Conservation (phyloP, 2,113 vertebrate species). For the Ceuthmochares aereus region DNA sequence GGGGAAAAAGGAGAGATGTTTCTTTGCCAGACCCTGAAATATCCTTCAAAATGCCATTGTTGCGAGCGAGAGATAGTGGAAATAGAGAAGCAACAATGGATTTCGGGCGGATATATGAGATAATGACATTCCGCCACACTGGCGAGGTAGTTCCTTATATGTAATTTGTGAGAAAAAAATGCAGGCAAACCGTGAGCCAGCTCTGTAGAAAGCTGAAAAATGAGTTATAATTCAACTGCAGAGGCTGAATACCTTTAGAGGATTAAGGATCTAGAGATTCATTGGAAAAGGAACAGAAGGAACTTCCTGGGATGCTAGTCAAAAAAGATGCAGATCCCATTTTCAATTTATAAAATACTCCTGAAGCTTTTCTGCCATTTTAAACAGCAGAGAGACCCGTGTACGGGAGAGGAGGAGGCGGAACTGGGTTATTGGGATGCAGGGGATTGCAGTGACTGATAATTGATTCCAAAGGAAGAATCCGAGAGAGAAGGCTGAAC, state of each 20-base stretch:
- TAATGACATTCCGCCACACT: neutral
- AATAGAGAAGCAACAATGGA: conserved; percentile 37
- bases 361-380: conserved; percentile 22
- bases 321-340: conserved; percentile 19
- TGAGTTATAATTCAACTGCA: neutral
- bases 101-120: neutral
- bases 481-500: neutral
- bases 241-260: conserved; percentile 4
- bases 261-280: neutral
- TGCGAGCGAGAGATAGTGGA: conserved; percentile 31
- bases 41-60: conserved; percentile 42
- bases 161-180: conserved; percentile 1
- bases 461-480: conserved; percentile 32
- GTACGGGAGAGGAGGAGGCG: conserved; percentile 31
- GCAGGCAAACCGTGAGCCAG: neutral
- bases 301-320: conserved; percentile 8
- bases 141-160: neutral
- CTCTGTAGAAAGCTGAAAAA: neutral
- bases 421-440: conserved; percentile 51
- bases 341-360: neutral
- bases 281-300: conserved; percentile 12
- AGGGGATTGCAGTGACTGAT: neutral
- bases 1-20: neutral
- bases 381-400: neutral
- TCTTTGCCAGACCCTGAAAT: conserved; percentile 46